Conservation (phyloP, 92 coral and sea anemone genomes). For the Montipora capitata region DNA sequence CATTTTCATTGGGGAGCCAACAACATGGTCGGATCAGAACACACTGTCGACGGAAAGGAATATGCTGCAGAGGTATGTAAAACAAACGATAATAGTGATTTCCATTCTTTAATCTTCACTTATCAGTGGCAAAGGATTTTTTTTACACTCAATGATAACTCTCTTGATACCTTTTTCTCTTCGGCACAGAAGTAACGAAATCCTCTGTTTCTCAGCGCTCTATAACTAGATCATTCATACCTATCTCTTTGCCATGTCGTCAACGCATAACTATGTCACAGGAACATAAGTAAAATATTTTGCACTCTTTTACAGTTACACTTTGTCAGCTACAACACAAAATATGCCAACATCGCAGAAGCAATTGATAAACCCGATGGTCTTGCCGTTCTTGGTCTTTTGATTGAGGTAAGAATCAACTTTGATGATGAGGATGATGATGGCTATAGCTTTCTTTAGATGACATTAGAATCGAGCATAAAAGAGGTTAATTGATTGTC, state of each 20-base stretch:
- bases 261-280: too few species aligned
- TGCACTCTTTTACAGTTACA: constrained; percentile 53
- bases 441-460: neutral
- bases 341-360: constrained; percentile 28
- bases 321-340: constrained; percentile 71
- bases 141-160: too few species aligned
- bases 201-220: too few species aligned
- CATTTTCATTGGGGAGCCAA: constrained; percentile 81
- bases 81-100: too few species aligned
- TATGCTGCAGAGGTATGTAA: constrained; percentile 79
- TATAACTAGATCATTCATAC: too few species aligned
- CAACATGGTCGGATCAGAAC: constrained; percentile 75
- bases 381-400: constrained; percentile 79
- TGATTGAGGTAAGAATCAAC: constrained; percentile 61
- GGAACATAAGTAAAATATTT: too few species aligned
- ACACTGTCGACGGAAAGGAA: constrained; percentile 62
- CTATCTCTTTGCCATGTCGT: too few species aligned
- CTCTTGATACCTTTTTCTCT: too few species aligned
- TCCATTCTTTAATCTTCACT: neutral
- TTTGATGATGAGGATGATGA: neutral
- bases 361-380: constrained; percentile 61
- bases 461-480: neutral
- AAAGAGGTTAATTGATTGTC: neutral
- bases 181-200: too few species aligned
- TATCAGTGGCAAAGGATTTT: too few species aligned